Percentiles rank a stretch among this genome's conserved stretches.
Conservation (phyloP, 2,797 vertebrate genomes). For the Anniella stebbinsi region DNA sequence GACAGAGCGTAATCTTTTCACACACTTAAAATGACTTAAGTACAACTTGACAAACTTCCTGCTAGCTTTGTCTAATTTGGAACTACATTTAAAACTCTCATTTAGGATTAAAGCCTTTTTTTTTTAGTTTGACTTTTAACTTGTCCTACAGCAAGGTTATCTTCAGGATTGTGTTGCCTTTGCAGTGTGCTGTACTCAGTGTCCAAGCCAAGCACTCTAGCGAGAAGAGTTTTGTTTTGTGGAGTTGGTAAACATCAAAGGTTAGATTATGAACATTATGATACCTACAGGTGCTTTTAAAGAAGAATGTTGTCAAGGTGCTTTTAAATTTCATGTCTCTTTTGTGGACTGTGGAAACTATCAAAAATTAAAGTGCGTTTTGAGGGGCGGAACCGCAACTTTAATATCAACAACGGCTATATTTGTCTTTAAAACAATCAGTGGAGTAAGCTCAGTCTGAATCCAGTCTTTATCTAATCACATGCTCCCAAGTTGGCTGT, state of each 20-base stretch:
- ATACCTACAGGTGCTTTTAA: background rate
- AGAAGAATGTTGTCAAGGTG: background rate
- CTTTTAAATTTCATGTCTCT: background rate
- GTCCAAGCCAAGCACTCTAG: background rate
- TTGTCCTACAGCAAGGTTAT: background rate
- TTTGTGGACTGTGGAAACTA: background rate
- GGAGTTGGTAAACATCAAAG: constrained; percentile 20
- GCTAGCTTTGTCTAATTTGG: background rate
- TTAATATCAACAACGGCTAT: background rate
- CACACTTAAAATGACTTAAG: background rate
- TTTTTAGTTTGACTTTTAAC: background rate
- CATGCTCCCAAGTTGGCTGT: constrained; percentile 20
- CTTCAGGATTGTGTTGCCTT: background rate
- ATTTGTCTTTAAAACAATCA: background rate
- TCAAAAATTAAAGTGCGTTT: background rate
- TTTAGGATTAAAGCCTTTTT: background rate
- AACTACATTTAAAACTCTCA: background rate
- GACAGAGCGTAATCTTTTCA: background rate
- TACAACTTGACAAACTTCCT: background rate
- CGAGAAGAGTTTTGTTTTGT: constrained; percentile 6
- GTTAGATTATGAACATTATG: constrained; percentile 10
- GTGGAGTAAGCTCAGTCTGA: background rate
- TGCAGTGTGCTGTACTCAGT: background rate
- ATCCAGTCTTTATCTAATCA: constrained; percentile 26
- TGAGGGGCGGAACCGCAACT: background rate